Evolutionary conservation across 1,140 invertebrate species (phyloP).

Genomic region (Bacillus rossius): DNA sequence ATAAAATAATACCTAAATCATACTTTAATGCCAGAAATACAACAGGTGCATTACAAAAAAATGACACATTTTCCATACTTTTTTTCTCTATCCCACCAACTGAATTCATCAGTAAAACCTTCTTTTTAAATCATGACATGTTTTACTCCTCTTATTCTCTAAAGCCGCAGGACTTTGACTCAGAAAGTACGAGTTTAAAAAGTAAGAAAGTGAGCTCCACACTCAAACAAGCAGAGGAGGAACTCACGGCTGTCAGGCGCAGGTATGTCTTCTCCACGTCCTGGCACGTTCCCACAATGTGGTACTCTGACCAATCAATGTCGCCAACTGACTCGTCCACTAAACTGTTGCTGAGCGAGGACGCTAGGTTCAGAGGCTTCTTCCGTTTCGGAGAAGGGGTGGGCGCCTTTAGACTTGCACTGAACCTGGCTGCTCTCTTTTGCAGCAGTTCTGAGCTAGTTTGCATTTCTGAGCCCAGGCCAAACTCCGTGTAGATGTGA

Average conservation of each 20-base stretch:
- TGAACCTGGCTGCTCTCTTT: conserved; percentile 83
- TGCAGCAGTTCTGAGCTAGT: conserved; percentile 56
- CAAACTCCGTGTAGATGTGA: conserved; percentile 66
- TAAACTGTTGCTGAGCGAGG: conserved; percentile 37
- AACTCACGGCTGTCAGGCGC: conserved; percentile 75
- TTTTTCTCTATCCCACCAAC: no score
- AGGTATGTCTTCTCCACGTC: conserved; percentile 94
- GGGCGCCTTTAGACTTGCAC: conserved; percentile 35
- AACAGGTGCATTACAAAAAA: no score
- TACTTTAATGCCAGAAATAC: no score
- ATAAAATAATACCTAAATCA: no score
- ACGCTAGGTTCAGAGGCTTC: conserved; percentile 33
- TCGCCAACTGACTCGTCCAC: conserved; percentile 49
- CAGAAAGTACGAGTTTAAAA: no score
- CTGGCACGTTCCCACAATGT: conserved; percentile 89
- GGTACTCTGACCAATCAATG: conserved; percentile 75
- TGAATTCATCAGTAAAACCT: no score
- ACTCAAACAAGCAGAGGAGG: no score
- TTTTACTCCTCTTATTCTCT: no score
- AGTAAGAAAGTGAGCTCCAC: no score
- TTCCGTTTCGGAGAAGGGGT: conserved; percentile 8
- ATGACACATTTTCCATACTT: no score
- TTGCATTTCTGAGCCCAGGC: conserved; percentile 21
- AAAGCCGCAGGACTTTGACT: no score
- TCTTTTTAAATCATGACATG: no score